Percentiles rank a stretch among this genome's conserved stretches.
phyloP scores from a whole-genome alignment of 2,113 vertebrate genomes.

The Gasterosteus aculeatus region DNA sequence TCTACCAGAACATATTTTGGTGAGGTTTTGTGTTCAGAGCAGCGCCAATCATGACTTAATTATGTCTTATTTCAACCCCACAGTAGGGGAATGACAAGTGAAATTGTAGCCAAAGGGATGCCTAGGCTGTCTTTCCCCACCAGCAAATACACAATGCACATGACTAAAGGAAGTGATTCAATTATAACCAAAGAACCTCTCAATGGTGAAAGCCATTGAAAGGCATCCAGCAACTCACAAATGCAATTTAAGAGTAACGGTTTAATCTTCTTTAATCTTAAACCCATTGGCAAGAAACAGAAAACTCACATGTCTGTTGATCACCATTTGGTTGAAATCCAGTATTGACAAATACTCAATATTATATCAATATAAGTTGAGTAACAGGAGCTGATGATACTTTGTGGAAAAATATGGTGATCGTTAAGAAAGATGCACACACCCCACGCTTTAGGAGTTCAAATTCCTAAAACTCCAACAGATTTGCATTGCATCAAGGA shows the following conservation, averaged over 20 bases:
- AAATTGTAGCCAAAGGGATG: too few species aligned
- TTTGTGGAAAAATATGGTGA: neutral
- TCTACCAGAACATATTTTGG: too few species aligned
- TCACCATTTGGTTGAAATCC: neutral
- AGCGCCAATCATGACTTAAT: too few species aligned
- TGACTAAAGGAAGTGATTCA: conserved; percentile 51
- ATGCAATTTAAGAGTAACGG: conserved; percentile 25
- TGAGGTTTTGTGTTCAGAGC: too few species aligned
- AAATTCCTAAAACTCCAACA: neutral
- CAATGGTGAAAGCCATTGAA: conserved; percentile 41
- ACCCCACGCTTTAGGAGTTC: neutral
- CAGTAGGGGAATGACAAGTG: too few species aligned
- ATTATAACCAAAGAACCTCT: conserved; percentile 47
- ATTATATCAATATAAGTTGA: too few species aligned
- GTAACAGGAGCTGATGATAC: neutral
- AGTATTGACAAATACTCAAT: neutral
- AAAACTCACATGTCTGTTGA: conserved; percentile 20
- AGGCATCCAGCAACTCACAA: conserved; percentile 27
- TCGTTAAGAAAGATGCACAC: conserved; percentile 12
- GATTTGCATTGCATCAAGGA: conserved; percentile 36
- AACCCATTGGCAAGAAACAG: conserved; percentile 18
- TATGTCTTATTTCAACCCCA: too few species aligned
- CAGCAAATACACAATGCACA: conserved; percentile 48
- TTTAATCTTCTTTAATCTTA: conserved; percentile 30
- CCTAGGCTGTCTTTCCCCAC: conserved; percentile 32